A percentile compares a stretch with the other conserved stretches of the same genome.
Evolutionary conservation across 2,888 invertebrate genomes (phyloP).

Genomic region (Drosophila nigricruria): DNA sequence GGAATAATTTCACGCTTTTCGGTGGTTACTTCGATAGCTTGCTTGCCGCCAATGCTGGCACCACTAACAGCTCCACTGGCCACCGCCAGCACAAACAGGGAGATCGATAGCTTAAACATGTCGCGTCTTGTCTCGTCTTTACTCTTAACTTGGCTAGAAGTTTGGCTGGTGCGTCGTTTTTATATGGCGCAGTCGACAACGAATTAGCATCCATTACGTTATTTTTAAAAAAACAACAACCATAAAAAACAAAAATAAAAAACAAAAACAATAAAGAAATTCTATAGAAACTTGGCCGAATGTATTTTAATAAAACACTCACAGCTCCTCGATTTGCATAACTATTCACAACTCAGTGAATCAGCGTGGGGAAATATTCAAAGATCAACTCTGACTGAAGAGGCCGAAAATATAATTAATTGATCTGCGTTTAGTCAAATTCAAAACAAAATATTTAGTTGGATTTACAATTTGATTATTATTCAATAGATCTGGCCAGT

Average conservation of each 20-base stretch:
- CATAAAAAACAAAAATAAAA: slow-evolving; percentile 9
- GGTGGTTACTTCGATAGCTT: slow-evolving; percentile 46
- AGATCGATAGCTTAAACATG: slow-evolving; percentile 77
- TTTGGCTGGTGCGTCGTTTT: slow-evolving; percentile 56
- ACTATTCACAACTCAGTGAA: slow-evolving; percentile 42
- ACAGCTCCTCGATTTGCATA: slow-evolving; percentile 70
- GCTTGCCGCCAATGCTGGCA: slow-evolving; percentile 60
- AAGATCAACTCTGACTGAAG: background rate
- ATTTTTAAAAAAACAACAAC: slow-evolving; percentile 31
- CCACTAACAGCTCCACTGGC: slow-evolving; percentile 56
- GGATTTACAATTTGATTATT: background rate
- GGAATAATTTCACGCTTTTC: slow-evolving; percentile 70
- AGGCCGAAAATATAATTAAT: slow-evolving; percentile 11
- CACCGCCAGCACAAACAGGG: slow-evolving; percentile 68
- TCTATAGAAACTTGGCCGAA: slow-evolving; percentile 68
- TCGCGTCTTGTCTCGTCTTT: slow-evolving; percentile 34
- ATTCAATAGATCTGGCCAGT: background rate
- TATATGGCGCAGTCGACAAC: slow-evolving; percentile 70
- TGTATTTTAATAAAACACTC: slow-evolving; percentile 68
- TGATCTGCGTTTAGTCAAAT: background rate
- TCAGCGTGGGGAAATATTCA: slow-evolving; percentile 41
- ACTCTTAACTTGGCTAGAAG: slow-evolving; percentile 55
- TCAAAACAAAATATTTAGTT: background rate
- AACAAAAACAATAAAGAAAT: slow-evolving; percentile 60
- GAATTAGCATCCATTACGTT: slow-evolving; percentile 78